Evolutionary conservation across 2,888 invertebrate species (phyloP).

Genomic region (Caenorhabditis wallacei): DNA sequence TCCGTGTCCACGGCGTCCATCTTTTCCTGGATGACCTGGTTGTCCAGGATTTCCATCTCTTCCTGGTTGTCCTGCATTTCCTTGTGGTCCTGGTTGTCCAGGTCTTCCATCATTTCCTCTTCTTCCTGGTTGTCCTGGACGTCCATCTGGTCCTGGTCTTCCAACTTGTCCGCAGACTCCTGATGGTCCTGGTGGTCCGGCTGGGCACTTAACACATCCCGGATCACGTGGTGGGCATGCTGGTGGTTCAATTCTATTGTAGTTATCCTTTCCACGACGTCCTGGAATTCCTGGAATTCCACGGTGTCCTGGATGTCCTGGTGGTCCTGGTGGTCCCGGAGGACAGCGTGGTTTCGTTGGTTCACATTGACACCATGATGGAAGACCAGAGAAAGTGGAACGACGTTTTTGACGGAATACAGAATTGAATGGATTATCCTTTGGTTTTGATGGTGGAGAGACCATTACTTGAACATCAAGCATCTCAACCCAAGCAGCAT

Average conservation of each 20-base stretch:
- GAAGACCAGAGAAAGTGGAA: constrained; percentile 72
- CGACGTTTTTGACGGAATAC: constrained; percentile 76
- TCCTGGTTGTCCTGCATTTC: constrained; percentile 68
- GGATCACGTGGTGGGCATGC: constrained; percentile 69
- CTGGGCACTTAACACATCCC: constrained; percentile 73
- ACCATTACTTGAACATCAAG: constrained; percentile 77
- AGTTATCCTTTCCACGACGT: constrained; percentile 72
- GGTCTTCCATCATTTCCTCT: constrained; percentile 63
- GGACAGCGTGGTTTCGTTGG: constrained; percentile 75
- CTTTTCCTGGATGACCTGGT: constrained; percentile 65
- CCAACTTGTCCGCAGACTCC: constrained; percentile 68
- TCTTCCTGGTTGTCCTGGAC: constrained; percentile 64
- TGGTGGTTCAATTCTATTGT: constrained; percentile 65
- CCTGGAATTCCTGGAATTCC: constrained; percentile 71
- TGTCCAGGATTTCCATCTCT: constrained; percentile 65
- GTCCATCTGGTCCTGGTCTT: constrained; percentile 75
- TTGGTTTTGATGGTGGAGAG: constrained; percentile 78
- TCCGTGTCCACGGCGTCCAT: constrained; percentile 63
- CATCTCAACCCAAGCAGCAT: constrained; percentile 77
- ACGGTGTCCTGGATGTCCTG: constrained; percentile 73
- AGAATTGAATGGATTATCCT: constrained; percentile 72
- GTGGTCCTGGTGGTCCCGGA: constrained; percentile 76
- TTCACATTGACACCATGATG: constrained; percentile 78
- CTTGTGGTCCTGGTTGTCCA: constrained; percentile 67
- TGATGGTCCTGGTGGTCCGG: constrained; percentile 68